These are phyloP conservation scores for Pseudocheirus occidentalis DNA, from an alignment of 2,797 vertebrate genomes.

Conservation along the genomic window DNA sequence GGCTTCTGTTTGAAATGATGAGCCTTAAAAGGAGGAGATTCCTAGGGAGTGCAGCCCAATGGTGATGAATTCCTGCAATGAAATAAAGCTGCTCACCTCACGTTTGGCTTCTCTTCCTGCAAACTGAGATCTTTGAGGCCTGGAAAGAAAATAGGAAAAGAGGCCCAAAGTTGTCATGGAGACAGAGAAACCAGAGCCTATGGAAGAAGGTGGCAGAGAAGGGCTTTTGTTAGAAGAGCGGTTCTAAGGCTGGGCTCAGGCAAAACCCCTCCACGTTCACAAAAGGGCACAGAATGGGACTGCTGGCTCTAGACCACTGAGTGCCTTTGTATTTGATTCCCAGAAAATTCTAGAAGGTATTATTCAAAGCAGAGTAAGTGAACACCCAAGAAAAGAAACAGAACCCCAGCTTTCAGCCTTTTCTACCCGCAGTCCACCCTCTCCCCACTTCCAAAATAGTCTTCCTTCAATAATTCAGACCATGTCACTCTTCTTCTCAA, in stretches of 20 bases:
- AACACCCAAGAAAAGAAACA: neutral
- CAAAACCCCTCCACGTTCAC: neutral
- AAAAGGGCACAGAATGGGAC: neutral
- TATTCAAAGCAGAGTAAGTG: neutral
- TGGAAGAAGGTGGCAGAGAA: neutral
- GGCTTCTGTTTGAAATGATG: neutral
- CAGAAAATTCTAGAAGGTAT: neutral
- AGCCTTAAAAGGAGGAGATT: neutral
- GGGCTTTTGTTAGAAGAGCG: neutral
- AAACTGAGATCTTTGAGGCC: neutral
- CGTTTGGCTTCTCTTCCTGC: neutral
- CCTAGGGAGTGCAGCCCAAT: neutral
- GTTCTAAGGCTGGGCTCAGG: neutral
- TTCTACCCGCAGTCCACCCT: neutral
- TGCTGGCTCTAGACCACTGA: neutral
- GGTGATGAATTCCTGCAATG: rapidly evolving
- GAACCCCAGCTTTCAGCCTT: neutral
- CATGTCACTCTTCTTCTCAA: neutral
- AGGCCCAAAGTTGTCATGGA: neutral
- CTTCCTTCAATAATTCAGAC: neutral
- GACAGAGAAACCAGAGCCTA: neutral
- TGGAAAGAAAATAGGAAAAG: neutral
- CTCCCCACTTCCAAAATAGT: neutral
- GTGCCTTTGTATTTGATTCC: neutral
- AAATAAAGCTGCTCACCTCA: neutral